Percentiles rank a stretch among this genome's conserved stretches.
These are phyloP conservation scores for Cantharis flavilabris DNA, from an alignment of 2,888 invertebrate genomes.

Conservation along the genomic window DNA sequence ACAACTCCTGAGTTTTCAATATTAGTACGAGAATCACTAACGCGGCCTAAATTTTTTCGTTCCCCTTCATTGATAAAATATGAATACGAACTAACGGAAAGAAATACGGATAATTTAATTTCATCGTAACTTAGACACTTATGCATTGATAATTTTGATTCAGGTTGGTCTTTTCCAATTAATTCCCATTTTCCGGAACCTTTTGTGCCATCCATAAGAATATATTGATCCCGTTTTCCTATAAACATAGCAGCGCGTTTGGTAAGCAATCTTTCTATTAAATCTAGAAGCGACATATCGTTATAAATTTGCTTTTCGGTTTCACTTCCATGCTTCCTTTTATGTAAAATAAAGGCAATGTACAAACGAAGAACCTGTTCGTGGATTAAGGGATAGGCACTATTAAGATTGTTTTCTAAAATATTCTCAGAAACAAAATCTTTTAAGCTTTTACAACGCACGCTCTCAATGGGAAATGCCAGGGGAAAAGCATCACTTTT, in stretches of 20 bases:
- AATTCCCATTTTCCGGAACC: conserved; percentile 60
- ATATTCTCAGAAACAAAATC: conserved; percentile 27
- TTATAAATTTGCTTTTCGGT: conserved; percentile 50
- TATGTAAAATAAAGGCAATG: conserved; percentile 68
- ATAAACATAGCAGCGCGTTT: conserved; percentile 60
- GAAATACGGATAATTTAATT: conserved; percentile 61
- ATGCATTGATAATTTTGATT: conserved; percentile 55
- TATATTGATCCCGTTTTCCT: conserved; percentile 38
- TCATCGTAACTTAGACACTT: conserved; percentile 64
- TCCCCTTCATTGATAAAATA: conserved; percentile 64
- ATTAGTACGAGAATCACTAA: conserved; percentile 47
- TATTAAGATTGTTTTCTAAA: conserved; percentile 57
- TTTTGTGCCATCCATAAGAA: conserved; percentile 48
- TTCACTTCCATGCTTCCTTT: conserved; percentile 50
- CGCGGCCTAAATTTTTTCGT: conserved; percentile 59
- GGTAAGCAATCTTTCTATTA: conserved; percentile 59
- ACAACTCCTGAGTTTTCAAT: conserved; percentile 59
- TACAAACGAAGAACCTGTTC: conserved; percentile 67
- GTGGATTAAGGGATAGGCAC: conserved; percentile 71
- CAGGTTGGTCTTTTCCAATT: conserved; percentile 58
- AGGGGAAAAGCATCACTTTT: conserved; percentile 52
- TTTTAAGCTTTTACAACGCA: conserved; percentile 43
- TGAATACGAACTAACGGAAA: conserved; percentile 61
- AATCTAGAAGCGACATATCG: conserved; percentile 55
- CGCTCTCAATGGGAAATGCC: conserved; percentile 51